Conservation (phyloP, 2,888 invertebrate species). For the Drosophila recens region DNA sequence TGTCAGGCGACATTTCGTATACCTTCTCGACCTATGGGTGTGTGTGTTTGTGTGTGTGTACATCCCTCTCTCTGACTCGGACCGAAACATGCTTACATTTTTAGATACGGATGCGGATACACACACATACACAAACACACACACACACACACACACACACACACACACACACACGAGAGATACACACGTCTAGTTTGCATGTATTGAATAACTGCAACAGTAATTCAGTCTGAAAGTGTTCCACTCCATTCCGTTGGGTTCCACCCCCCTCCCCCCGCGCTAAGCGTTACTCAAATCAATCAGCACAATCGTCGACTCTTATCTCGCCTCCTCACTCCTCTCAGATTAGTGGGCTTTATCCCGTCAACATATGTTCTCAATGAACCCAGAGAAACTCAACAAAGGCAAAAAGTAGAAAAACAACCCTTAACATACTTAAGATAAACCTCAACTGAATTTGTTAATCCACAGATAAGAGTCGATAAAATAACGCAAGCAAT, state of each 20-base stretch:
- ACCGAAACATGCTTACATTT: slow-evolving; percentile 53
- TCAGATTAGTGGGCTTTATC: slow-evolving; percentile 31
- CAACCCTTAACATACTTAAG: slow-evolving; percentile 16
- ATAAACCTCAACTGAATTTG: slow-evolving; percentile 15
- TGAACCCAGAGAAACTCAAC: background rate
- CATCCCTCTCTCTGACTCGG: slow-evolving; percentile 37
- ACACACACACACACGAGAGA: too few relatives aligned
- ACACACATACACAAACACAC: slow-evolving; percentile 18
- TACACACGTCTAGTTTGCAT: slow-evolving; percentile 46
- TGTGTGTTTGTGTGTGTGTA: slow-evolving; percentile 13
- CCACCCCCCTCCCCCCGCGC: slow-evolving; percentile 7
- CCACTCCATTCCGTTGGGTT: background rate
- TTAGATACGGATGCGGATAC: slow-evolving; percentile 29
- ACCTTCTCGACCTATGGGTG: slow-evolving; percentile 13
- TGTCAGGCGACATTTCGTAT: slow-evolving; percentile 64
- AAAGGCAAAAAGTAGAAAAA: background rate
- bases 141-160: background rate
- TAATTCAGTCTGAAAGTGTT: slow-evolving; percentile 19
- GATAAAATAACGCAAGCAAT: slow-evolving; percentile 2
- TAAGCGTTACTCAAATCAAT: slow-evolving; percentile 35
- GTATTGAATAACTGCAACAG: slow-evolving; percentile 37
- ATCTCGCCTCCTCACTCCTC: slow-evolving; percentile 6
- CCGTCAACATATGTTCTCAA: slow-evolving; percentile 40
- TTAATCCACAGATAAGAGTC: slow-evolving; percentile 23
- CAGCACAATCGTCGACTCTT: slow-evolving; percentile 35